A percentile compares a stretch with the other conserved stretches of the same genome.
Conservation (phyloP, 2,113 vertebrate genomes). For the Tichodroma muraria region DNA sequence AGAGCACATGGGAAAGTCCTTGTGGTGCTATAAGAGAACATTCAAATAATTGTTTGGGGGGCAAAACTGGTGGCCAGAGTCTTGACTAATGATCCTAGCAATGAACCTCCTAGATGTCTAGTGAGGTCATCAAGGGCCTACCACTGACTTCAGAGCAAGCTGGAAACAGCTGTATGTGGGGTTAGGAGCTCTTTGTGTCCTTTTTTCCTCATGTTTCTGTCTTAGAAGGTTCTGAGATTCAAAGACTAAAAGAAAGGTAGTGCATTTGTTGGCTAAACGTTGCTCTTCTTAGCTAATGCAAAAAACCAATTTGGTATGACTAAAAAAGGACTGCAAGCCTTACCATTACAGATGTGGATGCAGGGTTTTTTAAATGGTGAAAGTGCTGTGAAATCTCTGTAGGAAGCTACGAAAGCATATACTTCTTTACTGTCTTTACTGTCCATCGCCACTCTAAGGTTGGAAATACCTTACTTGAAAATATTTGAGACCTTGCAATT, state of each 20-base stretch:
- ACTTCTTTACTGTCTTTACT: background rate
- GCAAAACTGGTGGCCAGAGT: background rate
- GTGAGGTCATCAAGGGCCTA: background rate
- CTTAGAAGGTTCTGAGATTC: background rate
- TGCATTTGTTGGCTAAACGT: background rate
- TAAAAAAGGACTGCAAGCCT: background rate
- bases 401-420: background rate
- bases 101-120: background rate
- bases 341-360: background rate
- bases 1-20: background rate
- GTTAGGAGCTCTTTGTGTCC: background rate
- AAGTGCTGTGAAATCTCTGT: background rate
- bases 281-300: background rate
- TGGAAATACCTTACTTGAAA: background rate
- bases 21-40: background rate
- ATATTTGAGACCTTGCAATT: background rate
- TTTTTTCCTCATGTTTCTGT: background rate
- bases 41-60: background rate
- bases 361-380: rapidly evolving
- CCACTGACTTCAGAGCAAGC: background rate
- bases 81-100: background rate
- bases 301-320: background rate
- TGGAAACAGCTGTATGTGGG: background rate
- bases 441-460: background rate
- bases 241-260: background rate